These are phyloP conservation scores for Bufo bufo DNA, from an alignment of 2,113 vertebrate species.

Conservation along the genomic window DNA sequence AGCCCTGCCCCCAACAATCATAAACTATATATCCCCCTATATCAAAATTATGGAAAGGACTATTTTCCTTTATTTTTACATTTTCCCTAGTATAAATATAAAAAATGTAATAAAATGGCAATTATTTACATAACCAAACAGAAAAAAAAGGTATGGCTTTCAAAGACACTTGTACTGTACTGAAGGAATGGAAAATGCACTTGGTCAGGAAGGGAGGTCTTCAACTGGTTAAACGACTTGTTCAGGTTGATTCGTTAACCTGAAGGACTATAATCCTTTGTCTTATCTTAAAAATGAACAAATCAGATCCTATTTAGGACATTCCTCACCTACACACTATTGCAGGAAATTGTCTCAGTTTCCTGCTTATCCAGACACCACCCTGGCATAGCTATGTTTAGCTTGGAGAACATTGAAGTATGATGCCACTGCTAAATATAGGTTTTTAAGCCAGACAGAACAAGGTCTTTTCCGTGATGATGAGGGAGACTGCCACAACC, in stretches of 20 bases:
- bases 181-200: too few species aligned
- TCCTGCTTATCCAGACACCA: slow-evolving; percentile 19
- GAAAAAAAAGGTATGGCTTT: too few species aligned
- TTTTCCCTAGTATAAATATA: too few species aligned
- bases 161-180: too few species aligned
- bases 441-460: slow-evolving; percentile 49
- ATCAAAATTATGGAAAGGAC: too few species aligned
- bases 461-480: slow-evolving; percentile 37
- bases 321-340: slow-evolving; percentile 2
- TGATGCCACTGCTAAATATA: slow-evolving; percentile 51
- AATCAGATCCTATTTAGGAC: not conserved
- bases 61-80: too few species aligned
- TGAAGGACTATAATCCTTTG: not conserved
- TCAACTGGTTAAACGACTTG: not conserved
- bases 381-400: slow-evolving; percentile 51
- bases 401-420: slow-evolving; percentile 42
- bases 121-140: too few species aligned
- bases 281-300: slow-evolving; percentile 46
- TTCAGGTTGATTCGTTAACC: not conserved
- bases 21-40: too few species aligned
- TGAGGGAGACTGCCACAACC: slow-evolving; percentile 20
- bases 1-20: too few species aligned
- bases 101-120: too few species aligned
- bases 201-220: too few species aligned
- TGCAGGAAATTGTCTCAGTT: slow-evolving; percentile 9